A percentile compares a stretch with the other conserved stretches of the same genome.
phyloP scores from a whole-genome alignment of 2,797 vertebrate genomes.

The Hydrolagus colliei region DNA sequence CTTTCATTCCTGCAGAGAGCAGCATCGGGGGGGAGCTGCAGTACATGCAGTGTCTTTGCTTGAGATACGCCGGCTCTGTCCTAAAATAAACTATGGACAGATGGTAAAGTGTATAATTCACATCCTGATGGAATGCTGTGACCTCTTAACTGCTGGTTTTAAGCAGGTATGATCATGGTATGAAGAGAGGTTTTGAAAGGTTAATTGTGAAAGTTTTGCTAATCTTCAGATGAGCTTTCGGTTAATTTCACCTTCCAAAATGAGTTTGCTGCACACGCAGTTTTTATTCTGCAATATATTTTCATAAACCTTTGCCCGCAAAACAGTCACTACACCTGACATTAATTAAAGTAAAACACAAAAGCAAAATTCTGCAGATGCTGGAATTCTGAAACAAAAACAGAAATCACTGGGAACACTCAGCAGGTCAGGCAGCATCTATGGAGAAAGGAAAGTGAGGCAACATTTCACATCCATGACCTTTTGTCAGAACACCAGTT shows the following conservation, averaged over 20 bases:
- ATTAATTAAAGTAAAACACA: too few species aligned
- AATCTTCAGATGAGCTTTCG: neutral
- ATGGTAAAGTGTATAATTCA: constrained; percentile 28
- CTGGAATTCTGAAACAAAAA: too few species aligned
- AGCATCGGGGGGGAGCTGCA: constrained; percentile 19
- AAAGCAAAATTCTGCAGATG: too few species aligned
- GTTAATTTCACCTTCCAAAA: neutral
- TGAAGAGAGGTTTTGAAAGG: neutral
- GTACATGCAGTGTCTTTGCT: constrained; percentile 12
- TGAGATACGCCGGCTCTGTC: constrained; percentile 18
- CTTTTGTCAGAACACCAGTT: too few species aligned
- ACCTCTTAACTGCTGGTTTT: constrained; percentile 15
- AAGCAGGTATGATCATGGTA: neutral
- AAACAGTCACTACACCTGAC: too few species aligned
- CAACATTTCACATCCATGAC: too few species aligned
- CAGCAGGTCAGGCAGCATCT: too few species aligned
- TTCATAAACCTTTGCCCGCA: neutral
- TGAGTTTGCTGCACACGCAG: neutral
- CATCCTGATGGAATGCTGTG: constrained; percentile 15
- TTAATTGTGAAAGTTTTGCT: neutral
- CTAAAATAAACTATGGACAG: constrained; percentile 29
- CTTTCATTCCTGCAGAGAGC: constrained; percentile 26
- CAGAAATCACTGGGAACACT: too few species aligned
- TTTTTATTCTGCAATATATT: neutral
- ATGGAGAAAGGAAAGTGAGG: too few species aligned